These are phyloP conservation scores for Galbula dea DNA, from an alignment of 2,113 vertebrate genomes.

Conservation along the genomic window DNA sequence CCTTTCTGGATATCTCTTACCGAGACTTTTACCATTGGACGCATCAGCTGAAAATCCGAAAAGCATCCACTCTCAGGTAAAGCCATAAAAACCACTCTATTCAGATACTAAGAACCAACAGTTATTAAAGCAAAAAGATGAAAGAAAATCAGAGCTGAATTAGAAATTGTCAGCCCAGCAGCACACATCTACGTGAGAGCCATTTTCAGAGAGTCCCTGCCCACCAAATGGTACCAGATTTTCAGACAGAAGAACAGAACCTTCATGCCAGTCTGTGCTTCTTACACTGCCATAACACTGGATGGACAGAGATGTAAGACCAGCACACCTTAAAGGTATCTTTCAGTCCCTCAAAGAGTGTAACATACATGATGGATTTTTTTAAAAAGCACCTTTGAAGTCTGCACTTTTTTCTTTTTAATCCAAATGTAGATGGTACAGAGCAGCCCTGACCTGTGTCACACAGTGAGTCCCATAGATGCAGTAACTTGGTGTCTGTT, in stretches of 20 bases:
- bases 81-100: neutral
- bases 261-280: neutral
- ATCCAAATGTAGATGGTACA: neutral
- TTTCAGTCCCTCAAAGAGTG: neutral
- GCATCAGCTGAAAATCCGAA: neutral
- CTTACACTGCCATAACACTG: fast-evolving
- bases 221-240: neutral
- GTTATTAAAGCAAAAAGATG: neutral
- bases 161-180: neutral
- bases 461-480: neutral
- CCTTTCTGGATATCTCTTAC: neutral
- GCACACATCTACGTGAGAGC: neutral
- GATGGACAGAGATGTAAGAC: neutral
- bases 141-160: neutral
- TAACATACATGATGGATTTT: neutral
- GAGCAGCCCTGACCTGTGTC: fast-evolving
- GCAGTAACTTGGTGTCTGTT: neutral
- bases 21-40: neutral
- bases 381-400: neutral
- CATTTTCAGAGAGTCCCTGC: neutral
- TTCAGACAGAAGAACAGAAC: neutral
- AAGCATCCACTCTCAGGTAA: neutral
- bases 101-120: neutral
- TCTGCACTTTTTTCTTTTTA: neutral
- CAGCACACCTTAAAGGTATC: neutral